phyloP scores from a whole-genome alignment of 2,797 vertebrate species.

The Ctenosaura bakeri region DNA sequence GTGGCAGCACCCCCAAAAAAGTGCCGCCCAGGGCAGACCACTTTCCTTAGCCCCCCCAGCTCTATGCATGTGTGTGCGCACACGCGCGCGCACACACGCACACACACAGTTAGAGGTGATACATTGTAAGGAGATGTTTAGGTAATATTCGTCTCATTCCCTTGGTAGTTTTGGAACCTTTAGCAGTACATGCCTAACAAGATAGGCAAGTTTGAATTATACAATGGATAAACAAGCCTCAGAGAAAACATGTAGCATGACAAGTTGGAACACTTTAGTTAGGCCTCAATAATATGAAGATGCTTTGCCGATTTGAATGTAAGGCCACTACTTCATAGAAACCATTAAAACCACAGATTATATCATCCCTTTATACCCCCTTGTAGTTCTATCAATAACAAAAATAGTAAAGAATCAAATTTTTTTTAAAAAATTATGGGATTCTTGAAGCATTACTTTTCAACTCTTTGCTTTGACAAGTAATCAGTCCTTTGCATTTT shows the following conservation, averaged over 20 bases:
- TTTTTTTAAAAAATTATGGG: conserved; percentile 6
- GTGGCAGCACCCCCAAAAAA: too few relatives aligned
- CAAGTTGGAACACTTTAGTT: conserved; percentile 75
- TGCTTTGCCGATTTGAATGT: conserved; percentile 69
- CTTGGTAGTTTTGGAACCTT: conserved; percentile 64
- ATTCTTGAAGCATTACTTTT: conserved; percentile 24
- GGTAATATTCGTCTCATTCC: conserved; percentile 59
- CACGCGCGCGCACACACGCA: background rate
- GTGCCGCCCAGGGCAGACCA: too few relatives aligned
- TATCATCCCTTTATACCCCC: background rate
- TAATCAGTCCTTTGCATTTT: background rate
- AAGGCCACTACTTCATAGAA: conserved; percentile 48
- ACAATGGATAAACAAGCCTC: conserved; percentile 78
- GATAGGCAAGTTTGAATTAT: conserved; percentile 81
- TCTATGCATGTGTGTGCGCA: too few relatives aligned
- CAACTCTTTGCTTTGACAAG: background rate
- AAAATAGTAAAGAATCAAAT: background rate
- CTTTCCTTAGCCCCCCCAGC: too few relatives aligned
- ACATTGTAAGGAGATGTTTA: conserved; percentile 58
- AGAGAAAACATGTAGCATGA: conserved; percentile 70
- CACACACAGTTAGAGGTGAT: conserved; percentile 11
- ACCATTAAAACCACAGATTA: conserved; percentile 48
- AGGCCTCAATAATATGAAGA: conserved; percentile 71
- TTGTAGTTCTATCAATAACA: background rate
- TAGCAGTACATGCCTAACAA: conserved; percentile 79